Percentiles rank a stretch among this genome's conserved stretches.
Conservation (phyloP, 2,888 invertebrate species). For the Lycia hirtaria region DNA sequence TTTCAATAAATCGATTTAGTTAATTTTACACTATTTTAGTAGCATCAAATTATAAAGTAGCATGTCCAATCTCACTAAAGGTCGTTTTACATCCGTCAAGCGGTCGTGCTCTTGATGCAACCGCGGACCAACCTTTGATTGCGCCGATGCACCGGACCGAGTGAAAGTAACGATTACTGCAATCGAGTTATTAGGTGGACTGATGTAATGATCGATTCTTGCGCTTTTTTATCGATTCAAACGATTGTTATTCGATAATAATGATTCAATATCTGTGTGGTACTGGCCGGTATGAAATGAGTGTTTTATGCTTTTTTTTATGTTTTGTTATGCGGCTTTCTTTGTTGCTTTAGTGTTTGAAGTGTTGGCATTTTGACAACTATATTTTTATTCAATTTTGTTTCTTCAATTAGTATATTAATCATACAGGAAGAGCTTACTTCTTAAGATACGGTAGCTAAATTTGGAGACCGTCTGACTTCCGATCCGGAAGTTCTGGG, state of each 20-base stretch:
- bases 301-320: constrained; percentile 22
- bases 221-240: constrained; percentile 66
- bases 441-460: no score
- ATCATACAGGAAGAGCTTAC: no score
- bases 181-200: constrained; percentile 73
- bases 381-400: constrained; percentile 2
- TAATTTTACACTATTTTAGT: constrained; percentile 11
- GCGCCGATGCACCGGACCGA: constrained; percentile 59
- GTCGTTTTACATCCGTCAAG: constrained; percentile 28
- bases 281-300: constrained; percentile 26
- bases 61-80: constrained; percentile 25
- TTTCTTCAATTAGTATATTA: neutral
- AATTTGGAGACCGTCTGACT: no score
- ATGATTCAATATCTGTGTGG: constrained; percentile 49
- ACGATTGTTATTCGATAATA: constrained; percentile 55
- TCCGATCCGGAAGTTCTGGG: no score
- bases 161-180: constrained; percentile 79
- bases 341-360: constrained; percentile 15
- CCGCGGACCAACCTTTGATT: constrained; percentile 52
- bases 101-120: constrained; percentile 21
- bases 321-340: constrained; percentile 18
- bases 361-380: constrained; percentile 2
- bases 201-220: constrained; percentile 73
- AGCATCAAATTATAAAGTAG: constrained; percentile 23
- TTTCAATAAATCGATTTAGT: constrained; percentile 15